Conservation (phyloP, 2,888 invertebrate species). For the Steinernema hermaphroditum region DNA sequence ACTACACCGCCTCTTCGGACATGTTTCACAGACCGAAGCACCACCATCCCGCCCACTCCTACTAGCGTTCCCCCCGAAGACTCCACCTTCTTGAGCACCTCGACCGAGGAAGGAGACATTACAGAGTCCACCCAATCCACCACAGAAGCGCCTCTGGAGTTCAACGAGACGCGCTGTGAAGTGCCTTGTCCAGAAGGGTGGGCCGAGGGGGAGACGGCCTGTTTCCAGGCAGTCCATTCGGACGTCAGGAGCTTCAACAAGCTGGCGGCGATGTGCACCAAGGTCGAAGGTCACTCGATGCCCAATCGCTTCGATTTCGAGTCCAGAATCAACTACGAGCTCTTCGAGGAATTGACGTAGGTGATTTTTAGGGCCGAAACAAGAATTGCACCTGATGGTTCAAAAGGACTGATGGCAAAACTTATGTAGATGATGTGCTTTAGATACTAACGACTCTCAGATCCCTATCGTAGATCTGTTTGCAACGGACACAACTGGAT, state of each 20-base stretch:
- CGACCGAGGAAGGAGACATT: neutral
- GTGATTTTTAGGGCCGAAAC: neutral
- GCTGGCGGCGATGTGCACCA: neutral
- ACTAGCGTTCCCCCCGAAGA: neutral
- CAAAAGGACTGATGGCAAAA: no score
- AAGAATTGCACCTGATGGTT: neutral
- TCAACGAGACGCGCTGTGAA: neutral
- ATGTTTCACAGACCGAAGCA: neutral
- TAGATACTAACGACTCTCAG: no score
- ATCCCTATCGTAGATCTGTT: no score
- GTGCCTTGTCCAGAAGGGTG: neutral
- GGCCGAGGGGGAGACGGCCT: constrained; percentile 2
- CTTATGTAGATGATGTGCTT: no score
- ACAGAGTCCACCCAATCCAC: neutral
- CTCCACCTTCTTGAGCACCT: neutral
- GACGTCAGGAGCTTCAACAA: neutral
- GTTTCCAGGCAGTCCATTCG: neutral
- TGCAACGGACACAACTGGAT: no score
- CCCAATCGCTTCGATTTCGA: constrained; percentile 1
- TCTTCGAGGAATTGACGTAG: neutral
- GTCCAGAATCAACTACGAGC: neutral
- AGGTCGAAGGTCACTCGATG: neutral
- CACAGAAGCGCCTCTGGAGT: neutral
- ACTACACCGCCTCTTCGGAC: neutral
- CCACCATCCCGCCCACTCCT: no score